These are phyloP conservation scores for Cantharis lateralis DNA, from an alignment of 2,888 invertebrate species.

Conservation along the genomic window DNA sequence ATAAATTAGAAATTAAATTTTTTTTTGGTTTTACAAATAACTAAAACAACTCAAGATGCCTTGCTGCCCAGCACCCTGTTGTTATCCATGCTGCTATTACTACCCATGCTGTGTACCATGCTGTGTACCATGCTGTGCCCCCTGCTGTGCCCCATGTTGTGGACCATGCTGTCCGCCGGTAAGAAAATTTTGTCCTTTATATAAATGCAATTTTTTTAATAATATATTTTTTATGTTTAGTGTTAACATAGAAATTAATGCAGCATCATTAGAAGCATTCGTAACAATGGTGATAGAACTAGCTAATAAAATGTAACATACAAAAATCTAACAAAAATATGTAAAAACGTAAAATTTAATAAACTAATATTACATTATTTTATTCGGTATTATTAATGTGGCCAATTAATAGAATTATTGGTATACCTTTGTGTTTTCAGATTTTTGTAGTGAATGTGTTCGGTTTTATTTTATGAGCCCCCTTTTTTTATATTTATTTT, in stretches of 20 bases:
- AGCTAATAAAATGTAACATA: not conserved
- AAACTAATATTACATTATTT: not conserved
- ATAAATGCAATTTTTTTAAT: not conserved
- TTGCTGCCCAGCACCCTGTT: constrained; percentile 34
- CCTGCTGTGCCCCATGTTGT: constrained; percentile 16
- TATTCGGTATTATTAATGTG: not conserved
- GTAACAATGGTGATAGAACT: not conserved
- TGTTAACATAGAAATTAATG: not conserved
- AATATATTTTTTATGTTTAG: not conserved
- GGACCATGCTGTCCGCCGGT: constrained; percentile 8
- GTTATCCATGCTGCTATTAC: constrained; percentile 23
- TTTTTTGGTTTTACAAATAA: not conserved
- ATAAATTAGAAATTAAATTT: constrained; percentile 17
- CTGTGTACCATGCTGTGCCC: constrained; percentile 9
- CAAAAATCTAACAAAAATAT: not conserved
- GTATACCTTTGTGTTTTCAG: no score
- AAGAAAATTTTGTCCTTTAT: not conserved
- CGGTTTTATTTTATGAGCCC: no score
- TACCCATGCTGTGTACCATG: constrained; percentile 26
- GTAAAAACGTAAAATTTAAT: not conserved
- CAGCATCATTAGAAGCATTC: not conserved
- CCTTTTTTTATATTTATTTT: no score
- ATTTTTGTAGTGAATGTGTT: no score
- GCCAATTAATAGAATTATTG: not conserved
- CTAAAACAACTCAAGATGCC: constrained; percentile 27